Evolutionary conservation across 1,140 invertebrate species (phyloP).

Genomic region (Palaemon carinicauda): DNA sequence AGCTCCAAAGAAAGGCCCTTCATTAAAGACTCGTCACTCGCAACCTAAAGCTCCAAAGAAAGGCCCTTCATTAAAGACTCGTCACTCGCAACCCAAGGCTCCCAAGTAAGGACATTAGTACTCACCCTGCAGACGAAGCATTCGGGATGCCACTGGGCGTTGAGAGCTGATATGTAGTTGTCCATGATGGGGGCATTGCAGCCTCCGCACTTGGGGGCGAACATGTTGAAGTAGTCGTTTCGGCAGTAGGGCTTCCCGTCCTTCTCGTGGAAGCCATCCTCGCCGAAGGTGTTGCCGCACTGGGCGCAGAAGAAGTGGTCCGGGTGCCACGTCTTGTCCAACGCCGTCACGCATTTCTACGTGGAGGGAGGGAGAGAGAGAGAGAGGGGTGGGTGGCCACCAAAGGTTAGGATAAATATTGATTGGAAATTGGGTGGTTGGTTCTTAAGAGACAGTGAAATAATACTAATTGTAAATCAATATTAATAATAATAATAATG

Average conservation of each 20-base stretch:
- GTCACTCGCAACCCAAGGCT: too few relatives aligned
- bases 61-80: too few relatives aligned
- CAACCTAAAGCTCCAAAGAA: too few relatives aligned
- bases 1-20: too few relatives aligned
- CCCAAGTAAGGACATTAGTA: too few relatives aligned
- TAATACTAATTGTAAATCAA: too few relatives aligned
- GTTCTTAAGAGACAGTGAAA: too few relatives aligned
- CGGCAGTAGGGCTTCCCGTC: constrained; percentile 94
- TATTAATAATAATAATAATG: too few relatives aligned
- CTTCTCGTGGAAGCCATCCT: constrained; percentile 94
- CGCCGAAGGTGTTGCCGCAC: constrained; percentile 95
- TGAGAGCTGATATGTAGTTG: constrained; percentile 98
- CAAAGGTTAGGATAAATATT: too few relatives aligned
- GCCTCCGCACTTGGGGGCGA: constrained; percentile 98
- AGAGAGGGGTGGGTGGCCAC: background rate
- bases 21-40: too few relatives aligned
- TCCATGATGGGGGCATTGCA: constrained; percentile 97
- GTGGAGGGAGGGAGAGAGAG: constrained; percentile 64
- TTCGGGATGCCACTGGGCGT: constrained; percentile 98
- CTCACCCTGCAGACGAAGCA: constrained; percentile 99
- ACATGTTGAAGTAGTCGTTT: constrained; percentile 97
- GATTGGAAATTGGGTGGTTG: too few relatives aligned
- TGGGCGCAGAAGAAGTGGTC: constrained; percentile 99
- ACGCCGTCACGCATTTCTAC: constrained; percentile 98
- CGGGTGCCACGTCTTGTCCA: constrained; percentile 99